Conservation (phyloP, 2,888 invertebrate species). For the Laspeyria flexula region DNA sequence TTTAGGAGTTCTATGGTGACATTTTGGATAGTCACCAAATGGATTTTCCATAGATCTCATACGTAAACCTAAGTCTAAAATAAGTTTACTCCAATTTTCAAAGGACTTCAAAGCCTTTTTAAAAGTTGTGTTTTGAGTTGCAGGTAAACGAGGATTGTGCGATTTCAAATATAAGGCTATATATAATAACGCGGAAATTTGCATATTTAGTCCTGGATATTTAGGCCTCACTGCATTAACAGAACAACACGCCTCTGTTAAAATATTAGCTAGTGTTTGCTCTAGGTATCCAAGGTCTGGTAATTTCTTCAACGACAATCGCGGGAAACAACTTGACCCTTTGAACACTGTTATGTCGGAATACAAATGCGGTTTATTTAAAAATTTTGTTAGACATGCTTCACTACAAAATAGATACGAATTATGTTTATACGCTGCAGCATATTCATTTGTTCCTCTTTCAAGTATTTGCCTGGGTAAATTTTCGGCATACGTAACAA, state of each 20-base stretch:
- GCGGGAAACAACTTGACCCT: slow-evolving; percentile 62
- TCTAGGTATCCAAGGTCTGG: slow-evolving; percentile 87
- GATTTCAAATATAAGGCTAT: slow-evolving; percentile 86
- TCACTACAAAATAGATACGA: slow-evolving; percentile 85
- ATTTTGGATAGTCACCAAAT: slow-evolving; percentile 76
- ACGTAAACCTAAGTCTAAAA: slow-evolving; percentile 68
- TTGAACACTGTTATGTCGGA: slow-evolving; percentile 76
- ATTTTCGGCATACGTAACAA: slow-evolving; percentile 86
- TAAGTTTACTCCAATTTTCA: slow-evolving; percentile 67
- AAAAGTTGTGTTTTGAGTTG: slow-evolving; percentile 61
- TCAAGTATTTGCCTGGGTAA: slow-evolving; percentile 76
- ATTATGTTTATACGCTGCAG: slow-evolving; percentile 77
- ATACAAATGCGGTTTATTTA: slow-evolving; percentile 80
- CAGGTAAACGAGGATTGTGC: slow-evolving; percentile 68
- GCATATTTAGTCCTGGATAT: slow-evolving; percentile 84
- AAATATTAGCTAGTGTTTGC: slow-evolving; percentile 83
- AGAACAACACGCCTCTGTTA: slow-evolving; percentile 84
- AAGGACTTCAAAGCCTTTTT: slow-evolving; percentile 64
- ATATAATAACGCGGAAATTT: slow-evolving; percentile 82
- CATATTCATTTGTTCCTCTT: slow-evolving; percentile 74
- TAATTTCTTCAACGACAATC: slow-evolving; percentile 74
- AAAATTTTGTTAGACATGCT: slow-evolving; percentile 82
- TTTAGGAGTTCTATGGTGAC: slow-evolving; percentile 42
- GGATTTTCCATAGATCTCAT: slow-evolving; percentile 86
- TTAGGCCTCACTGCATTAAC: slow-evolving; percentile 85